Conservation (phyloP, 2,113 vertebrate species). For the Poeciliopsis retropinna region DNA sequence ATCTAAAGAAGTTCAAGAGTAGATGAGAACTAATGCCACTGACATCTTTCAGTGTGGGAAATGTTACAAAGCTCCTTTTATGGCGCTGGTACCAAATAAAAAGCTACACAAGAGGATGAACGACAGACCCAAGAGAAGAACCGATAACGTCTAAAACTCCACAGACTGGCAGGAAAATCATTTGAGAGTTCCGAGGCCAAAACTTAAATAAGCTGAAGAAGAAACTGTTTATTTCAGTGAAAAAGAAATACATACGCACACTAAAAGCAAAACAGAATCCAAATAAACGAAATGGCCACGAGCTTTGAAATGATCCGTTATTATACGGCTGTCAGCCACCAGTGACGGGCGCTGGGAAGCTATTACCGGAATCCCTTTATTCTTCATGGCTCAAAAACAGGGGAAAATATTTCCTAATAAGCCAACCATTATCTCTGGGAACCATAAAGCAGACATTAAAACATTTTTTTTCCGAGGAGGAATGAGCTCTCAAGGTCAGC, state of each 20-base stretch:
- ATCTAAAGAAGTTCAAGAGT: neutral
- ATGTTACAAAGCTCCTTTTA: neutral
- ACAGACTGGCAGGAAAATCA: neutral
- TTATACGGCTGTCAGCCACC: conserved; percentile 18
- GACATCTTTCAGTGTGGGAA: neutral
- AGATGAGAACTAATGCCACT: neutral
- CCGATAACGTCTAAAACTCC: neutral
- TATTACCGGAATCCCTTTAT: conserved; percentile 38
- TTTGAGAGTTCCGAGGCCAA: neutral
- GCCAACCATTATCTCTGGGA: conserved; percentile 57
- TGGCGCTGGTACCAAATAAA: neutral
- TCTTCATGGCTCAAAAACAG: conserved; percentile 45
- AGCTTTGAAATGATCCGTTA: conserved; percentile 38
- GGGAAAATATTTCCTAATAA: conserved; percentile 48
- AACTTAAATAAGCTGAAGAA: neutral
- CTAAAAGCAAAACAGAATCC: conserved; percentile 31
- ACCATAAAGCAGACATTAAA: conserved; percentile 63
- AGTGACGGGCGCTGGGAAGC: conserved; percentile 19
- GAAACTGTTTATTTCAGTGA: neutral
- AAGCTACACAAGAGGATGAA: neutral
- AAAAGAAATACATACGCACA: conserved; percentile 3
- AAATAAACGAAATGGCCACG: conserved; percentile 27
- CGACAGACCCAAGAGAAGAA: neutral
- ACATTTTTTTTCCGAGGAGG: conserved; percentile 57
- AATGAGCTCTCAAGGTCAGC: conserved; percentile 71